Conservation (phyloP, 2,888 invertebrate genomes). For the Drosophila merina region DNA sequence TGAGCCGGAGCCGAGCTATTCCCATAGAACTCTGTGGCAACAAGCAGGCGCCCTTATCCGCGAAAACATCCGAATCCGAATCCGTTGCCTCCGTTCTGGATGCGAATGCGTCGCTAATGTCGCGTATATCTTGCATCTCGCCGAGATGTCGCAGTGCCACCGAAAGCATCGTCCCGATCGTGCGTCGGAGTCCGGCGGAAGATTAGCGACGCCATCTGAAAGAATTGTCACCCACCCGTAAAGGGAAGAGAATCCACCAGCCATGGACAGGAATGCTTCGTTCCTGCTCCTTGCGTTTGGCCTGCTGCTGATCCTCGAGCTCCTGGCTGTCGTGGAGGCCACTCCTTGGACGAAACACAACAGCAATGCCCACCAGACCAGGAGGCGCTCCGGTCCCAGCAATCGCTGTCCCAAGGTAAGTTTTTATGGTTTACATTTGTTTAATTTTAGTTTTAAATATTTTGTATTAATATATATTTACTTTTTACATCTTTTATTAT, state of each 20-base stretch:
- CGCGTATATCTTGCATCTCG: conserved; percentile 27
- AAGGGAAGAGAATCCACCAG: background rate
- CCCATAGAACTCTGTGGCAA: conserved; percentile 36
- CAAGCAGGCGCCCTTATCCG: conserved; percentile 57
- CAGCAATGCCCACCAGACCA: conserved; percentile 63
- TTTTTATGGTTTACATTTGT: no score
- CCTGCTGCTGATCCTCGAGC: conserved; percentile 36
- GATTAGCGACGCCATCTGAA: conserved; percentile 14
- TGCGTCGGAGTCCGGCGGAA: conserved; percentile 34
- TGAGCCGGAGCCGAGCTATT: conserved; percentile 23
- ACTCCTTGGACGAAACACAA: conserved; percentile 73
- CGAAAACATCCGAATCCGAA: conserved; percentile 46
- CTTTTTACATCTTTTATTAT: no score
- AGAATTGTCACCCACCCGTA: background rate
- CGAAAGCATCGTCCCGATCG: conserved; percentile 43
- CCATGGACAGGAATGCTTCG: conserved; percentile 31
- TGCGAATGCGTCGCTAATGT: conserved; percentile 11
- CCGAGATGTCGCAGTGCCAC: conserved; percentile 56
- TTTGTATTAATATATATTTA: no score
- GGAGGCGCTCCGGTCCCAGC: conserved; percentile 74
- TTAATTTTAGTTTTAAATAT: no score
- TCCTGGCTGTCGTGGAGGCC: conserved; percentile 18
- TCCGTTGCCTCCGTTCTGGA: conserved; percentile 10
- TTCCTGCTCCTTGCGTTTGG: conserved; percentile 31
- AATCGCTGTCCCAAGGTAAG: conserved; percentile 77